phyloP scores from a whole-genome alignment of 2,113 vertebrate species.

The Elaphurus davidianus region DNA sequence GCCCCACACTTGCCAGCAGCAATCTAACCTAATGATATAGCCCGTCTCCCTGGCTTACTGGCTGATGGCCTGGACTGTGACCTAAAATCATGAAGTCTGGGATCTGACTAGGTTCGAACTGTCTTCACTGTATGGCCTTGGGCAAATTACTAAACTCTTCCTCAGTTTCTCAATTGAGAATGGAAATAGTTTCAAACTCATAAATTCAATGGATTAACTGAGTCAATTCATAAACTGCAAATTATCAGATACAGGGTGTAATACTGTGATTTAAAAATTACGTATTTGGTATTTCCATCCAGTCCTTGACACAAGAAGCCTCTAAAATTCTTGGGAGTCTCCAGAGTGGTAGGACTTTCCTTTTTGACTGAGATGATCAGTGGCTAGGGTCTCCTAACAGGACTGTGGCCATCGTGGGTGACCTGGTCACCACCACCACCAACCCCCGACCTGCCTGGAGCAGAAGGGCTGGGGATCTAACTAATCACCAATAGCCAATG shows the following conservation, averaged over 20 bases:
- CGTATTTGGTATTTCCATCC: background rate
- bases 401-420: background rate
- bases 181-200: background rate
- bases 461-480: background rate
- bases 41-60: background rate
- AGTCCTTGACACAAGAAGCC: background rate
- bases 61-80: background rate
- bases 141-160: background rate
- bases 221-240: background rate
- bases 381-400: background rate
- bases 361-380: background rate
- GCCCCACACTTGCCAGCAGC: background rate
- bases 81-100: no score
- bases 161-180: background rate
- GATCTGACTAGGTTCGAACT: background rate
- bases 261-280: background rate
- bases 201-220: background rate
- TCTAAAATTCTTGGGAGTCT: background rate
- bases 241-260: background rate
- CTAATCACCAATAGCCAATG: background rate
- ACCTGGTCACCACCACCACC: background rate
- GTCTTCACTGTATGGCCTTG: background rate
- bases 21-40: no score
- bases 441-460: background rate
- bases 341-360: background rate